Base-by-base conservation (phyloP, 2,113 vertebrate genomes). In the Pholis gunnellus region DNA sequence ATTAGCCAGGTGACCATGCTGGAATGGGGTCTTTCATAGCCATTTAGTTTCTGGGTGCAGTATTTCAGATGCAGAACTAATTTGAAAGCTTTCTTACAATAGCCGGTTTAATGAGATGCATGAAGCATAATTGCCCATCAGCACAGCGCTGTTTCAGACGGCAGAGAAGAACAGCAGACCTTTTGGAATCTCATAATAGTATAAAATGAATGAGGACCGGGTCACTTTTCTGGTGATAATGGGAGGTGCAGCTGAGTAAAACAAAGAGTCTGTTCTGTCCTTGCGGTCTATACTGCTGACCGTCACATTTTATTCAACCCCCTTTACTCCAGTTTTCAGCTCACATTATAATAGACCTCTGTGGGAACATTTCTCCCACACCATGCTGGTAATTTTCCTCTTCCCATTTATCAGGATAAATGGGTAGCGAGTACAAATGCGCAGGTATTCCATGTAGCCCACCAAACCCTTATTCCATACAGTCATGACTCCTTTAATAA, bases 401-500 rank as follows among this genome's bases (percentile, higher is more conserved):
- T 22, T 71, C 42, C 38, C 72, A 56, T 78, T 84, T 40, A 64
- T 84, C 63, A 81, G 52, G 40, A 66, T 75, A 72, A 81, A 84
- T 74, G 72, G 81, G 48, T 15, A 75, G 67, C 72, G 27, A 69
- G 65, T 14, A n/a, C 8, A 81, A 79, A 75, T 69, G 61, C 3
- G 13, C 52, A 82, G 64, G 54, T 88, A 79, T 56, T 61, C 52
- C 54, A 75, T 77, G 72, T 44, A 56, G 64, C 68, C 36, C 36
- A n/a, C 48, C 70, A 48, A 69, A 66, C 52, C 64, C 36, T 61
- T 48, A 73, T 80, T 82, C 72, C 42, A 79, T 84, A 68, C 57
- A 42, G 75, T 61, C 63, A 66, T 22, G 4, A 60, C 27, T 77
- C 6, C 76, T 86, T 89, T 82, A 87, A 89, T 87, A 84, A 88